Conservation (phyloP, 1,140 invertebrate species). For the Melanaphis sacchari region DNA sequence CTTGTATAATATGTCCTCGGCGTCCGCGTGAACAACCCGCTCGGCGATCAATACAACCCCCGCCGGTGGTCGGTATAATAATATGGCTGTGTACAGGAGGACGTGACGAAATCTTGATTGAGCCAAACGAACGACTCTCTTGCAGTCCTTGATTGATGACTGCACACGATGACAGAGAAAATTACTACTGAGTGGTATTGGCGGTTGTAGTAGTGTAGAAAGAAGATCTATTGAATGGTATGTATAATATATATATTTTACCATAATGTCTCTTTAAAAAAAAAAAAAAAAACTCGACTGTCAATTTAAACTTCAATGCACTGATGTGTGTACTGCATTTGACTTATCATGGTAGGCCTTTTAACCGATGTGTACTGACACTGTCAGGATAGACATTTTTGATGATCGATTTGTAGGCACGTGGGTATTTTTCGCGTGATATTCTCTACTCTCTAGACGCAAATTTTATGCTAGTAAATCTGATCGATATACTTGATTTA, state of each 20-base stretch:
- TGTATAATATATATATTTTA: not conserved
- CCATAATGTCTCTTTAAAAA: not conserved
- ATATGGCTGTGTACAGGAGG: not conserved
- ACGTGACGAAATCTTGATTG: conserved; percentile 15
- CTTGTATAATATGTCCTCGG: not conserved
- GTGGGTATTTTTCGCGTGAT: not conserved
- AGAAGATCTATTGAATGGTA: not conserved
- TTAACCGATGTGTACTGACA: not conserved
- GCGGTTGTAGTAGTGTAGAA: not conserved
- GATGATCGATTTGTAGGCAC: not conserved
- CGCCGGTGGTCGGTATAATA: not conserved
- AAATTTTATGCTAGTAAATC: not conserved
- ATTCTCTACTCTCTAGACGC: not conserved
- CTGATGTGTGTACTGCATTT: not conserved
- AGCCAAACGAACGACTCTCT: not conserved
- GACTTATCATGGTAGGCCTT: not conserved
- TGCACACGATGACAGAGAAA: not conserved
- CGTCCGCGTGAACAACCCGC: conserved; percentile 12
- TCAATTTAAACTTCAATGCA: not conserved
- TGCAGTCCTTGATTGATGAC: conserved; percentile 4
- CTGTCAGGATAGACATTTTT: not conserved
- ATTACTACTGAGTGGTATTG: conserved; percentile 8
- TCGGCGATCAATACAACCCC: not conserved
- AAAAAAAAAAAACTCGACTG: not conserved
- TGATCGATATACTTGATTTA: not conserved